phyloP scores from a whole-genome alignment of 2,888 invertebrate species.

The Melipona bicolor region DNA sequence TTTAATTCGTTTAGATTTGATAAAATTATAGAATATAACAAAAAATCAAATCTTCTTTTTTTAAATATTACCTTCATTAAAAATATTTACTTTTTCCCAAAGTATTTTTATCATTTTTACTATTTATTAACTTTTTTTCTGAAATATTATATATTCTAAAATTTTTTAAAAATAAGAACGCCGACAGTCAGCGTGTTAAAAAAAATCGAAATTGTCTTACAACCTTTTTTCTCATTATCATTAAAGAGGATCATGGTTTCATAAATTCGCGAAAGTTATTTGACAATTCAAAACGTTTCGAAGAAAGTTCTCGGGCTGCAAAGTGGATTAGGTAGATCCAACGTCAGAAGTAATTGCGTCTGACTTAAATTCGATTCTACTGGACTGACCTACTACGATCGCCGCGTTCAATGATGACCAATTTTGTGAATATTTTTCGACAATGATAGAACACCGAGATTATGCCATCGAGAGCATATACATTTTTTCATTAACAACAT shows the following conservation, averaged over 20 bases:
- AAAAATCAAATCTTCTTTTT: too few relatives aligned
- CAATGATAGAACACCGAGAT: not conserved
- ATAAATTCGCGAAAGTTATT: conserved; percentile 6
- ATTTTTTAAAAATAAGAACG: too few relatives aligned
- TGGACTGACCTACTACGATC: conserved; percentile 50
- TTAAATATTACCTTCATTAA: too few relatives aligned
- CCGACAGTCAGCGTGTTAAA: not conserved
- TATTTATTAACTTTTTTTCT: too few relatives aligned
- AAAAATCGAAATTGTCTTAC: not conserved
- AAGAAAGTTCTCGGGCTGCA: conserved; percentile 23
- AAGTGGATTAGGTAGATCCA: conserved; percentile 39
- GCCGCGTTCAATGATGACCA: conserved; percentile 14
- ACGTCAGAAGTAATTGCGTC: conserved; percentile 39
- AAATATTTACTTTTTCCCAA: too few relatives aligned
- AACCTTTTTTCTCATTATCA: not conserved
- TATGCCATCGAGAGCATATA: not conserved
- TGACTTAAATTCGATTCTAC: conserved; percentile 49
- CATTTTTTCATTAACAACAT: not conserved
- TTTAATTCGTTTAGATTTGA: too few relatives aligned
- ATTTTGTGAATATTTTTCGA: conserved; percentile 5
- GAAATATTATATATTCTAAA: too few relatives aligned
- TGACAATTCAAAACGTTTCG: not conserved
- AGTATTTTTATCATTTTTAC: too few relatives aligned
- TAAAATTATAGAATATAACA: too few relatives aligned
- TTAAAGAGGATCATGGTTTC: not conserved